phyloP scores from a whole-genome alignment of 2,113 vertebrate species.

The Chitala chitala region DNA sequence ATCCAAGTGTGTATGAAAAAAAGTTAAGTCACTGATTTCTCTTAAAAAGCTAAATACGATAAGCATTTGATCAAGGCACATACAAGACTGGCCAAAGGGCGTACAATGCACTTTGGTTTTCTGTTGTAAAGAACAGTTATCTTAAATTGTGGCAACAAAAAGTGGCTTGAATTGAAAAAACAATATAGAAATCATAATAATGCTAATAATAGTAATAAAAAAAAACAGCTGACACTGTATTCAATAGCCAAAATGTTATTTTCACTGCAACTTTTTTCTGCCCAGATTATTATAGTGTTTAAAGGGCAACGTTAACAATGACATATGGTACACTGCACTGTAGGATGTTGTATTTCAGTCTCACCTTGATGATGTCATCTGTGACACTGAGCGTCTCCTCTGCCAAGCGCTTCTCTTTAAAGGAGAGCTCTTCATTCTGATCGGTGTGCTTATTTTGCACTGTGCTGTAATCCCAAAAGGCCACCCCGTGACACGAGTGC shows the following conservation, averaged over 20 bases:
- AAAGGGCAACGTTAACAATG: constrained; percentile 67
- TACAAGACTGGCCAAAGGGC: constrained; percentile 99
- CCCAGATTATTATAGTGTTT: constrained; percentile 53
- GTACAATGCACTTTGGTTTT: constrained; percentile 99
- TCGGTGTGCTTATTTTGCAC: constrained; percentile 59
- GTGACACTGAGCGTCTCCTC: constrained; percentile 50
- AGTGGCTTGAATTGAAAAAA: constrained; percentile 64
- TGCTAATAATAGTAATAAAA: constrained; percentile 52
- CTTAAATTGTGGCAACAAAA: constrained; percentile 82
- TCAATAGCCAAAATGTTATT: constrained; percentile 69
- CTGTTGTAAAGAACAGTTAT: constrained; percentile 81
- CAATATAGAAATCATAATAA: constrained; percentile 58
- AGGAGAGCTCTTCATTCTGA: constrained; percentile 21
- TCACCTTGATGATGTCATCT: constrained; percentile 53
- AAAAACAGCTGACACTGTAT: constrained; percentile 67
- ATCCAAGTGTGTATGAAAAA: constrained; percentile 92
- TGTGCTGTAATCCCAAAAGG: constrained; percentile 56
- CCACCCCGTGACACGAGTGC: constrained; percentile 41
- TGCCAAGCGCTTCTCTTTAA: constrained; percentile 53
- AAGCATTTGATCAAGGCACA: constrained; percentile 99
- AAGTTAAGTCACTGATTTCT: constrained; percentile 79
- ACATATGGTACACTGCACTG: constrained; percentile 61
- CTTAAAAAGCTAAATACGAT: constrained; percentile 98
- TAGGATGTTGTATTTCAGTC: constrained; percentile 58
- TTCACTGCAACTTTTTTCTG: constrained; percentile 56